Conservation (phyloP, 2,113 vertebrate genomes). For the human region GRCh38 chr1:209836001-209836500, state of each 20-base stretch:
- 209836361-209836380: not conserved
- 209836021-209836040: fast-evolving
- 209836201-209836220: not conserved
- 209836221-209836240: not conserved
- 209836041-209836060: not conserved
- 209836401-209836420: not conserved
- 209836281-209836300: not conserved
- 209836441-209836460: not conserved
- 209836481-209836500: not conserved
- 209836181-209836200: not conserved
- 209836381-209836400: not conserved
- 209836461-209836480: not conserved
- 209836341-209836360: not conserved
- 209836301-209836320: not conserved
- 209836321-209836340: not conserved
- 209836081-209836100: not conserved
- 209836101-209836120: not conserved
- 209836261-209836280: not conserved
- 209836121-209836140: not conserved
- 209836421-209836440: not conserved
- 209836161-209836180: not conserved
- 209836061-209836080: not conserved
- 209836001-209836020: not conserved
- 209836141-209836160: not conserved
- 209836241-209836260: not conserved